Conservation (phyloP, 1,140 invertebrate species). For the Drosophila kanapiae region DNA sequence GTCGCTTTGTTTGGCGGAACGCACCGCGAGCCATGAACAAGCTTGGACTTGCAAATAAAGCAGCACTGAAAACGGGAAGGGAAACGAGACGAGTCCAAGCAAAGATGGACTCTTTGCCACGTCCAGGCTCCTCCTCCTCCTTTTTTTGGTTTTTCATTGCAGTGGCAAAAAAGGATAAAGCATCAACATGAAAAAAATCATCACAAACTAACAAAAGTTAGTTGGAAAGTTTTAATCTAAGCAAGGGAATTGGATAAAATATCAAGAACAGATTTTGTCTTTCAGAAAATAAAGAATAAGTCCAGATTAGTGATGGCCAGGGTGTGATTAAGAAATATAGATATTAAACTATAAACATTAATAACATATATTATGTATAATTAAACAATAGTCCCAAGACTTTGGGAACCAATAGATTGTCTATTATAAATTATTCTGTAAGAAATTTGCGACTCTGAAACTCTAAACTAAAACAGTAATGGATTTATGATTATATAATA, state of each 20-base stretch:
- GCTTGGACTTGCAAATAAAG: slow-evolving; percentile 53
- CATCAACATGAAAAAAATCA: not conserved
- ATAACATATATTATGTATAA: no score
- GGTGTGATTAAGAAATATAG: no score
- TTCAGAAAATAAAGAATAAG: not conserved
- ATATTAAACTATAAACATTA: no score
- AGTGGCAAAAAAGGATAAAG: slow-evolving; percentile 23
- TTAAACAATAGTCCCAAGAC: no score
- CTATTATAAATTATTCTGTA: no score
- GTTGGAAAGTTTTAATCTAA: no score
- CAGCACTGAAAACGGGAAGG: slow-evolving; percentile 19
- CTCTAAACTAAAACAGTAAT: no score
- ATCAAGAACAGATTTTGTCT: no score
- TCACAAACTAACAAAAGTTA: not conserved
- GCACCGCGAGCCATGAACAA: slow-evolving; percentile 54
- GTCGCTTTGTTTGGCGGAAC: slow-evolving; percentile 35
- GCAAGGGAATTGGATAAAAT: not conserved
- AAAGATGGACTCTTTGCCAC: slow-evolving; percentile 32
- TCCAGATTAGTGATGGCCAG: not conserved
- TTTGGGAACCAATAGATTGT: no score
- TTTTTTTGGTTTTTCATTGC: slow-evolving; percentile 5
- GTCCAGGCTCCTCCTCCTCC: not conserved
- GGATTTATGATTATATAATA: no score
- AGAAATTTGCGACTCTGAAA: no score
- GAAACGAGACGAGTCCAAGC: slow-evolving; percentile 26